Base-by-base conservation (phyloP, 2,888 invertebrate species). In the Lochmaea capreae region DNA sequence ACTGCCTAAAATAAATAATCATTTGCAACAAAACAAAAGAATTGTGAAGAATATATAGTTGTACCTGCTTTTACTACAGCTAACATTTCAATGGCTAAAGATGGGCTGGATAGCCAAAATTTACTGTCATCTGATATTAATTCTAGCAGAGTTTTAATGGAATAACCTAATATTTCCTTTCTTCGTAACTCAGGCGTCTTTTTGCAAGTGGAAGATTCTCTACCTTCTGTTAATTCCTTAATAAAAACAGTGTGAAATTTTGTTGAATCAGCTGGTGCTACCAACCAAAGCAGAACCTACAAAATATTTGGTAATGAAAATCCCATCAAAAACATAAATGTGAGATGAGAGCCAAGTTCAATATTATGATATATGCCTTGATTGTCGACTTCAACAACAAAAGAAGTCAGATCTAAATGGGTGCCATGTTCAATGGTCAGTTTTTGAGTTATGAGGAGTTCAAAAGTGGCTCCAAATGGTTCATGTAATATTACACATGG, bases 211-310 rank as follows among this genome's bases (percentile, higher is more conserved):
- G 92, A 91, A 82, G 92, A 92, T 43, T 89, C 88, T 77, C 95
- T 91, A 0, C 97, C 97, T 75, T 91, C 89, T 78, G 93, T 91
- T 14, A 98, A 88, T 80, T 92, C 91, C 54, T 92, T 90, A 2
- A 95, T 90, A 67, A 96, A 91, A 73, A 89, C 89, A 0, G 97
- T 97, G 87, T 96, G 95, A 85, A 98, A 97, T 77, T 94, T 93
- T 66, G 90, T 90, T 0, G 92, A 89, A 83, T 96, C 93, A 58
- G 93, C 92, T 1, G 97, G 95, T 61, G 94, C 93, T 14, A 98
- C 91, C 26, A 98, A 88, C 92, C 98, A 98, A 74, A 95, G 90
- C 67, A 98, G 82, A 0, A 90, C 90, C 91, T 91, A 82, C 3
- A 85, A 85, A 77, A 54, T 61, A 54, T 52, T 33, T 33, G 33